Base-by-base conservation (phyloP, 2,797 vertebrate species). In the Miichthys miiuy region DNA sequence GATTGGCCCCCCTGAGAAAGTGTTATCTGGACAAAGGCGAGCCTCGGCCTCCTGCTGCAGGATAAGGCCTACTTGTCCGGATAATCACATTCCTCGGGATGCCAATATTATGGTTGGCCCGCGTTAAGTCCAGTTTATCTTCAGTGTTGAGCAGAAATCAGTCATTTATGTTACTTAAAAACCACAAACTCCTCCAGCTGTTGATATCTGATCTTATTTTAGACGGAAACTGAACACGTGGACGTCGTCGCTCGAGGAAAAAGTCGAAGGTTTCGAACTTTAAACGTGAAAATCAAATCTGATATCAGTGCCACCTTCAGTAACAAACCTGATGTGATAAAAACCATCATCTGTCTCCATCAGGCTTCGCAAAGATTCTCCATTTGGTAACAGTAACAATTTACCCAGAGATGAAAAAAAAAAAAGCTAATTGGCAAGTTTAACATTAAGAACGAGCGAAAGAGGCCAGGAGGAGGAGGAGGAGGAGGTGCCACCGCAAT, bases 341-440 rank as follows among this genome's bases (percentile, higher is more conserved):
- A 78, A 77, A 67, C 38, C 38, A 56, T 10, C 62, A 64, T 41
- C 44, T 18, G 23, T 38, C 58, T 21, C 27, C 14, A 27, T 27
- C 14, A 41, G 34, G 18, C 14, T 95, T 95, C 94, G 93, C 92
- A 68, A 56, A 96, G 91, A 96, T 92, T 94, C 92, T 85, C 30
- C 77, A 17, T 89, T 95, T 94, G 95, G 94, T 93, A 94, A 93
- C 6, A 94, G 95, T 68, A 88, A 72, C 60, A 87, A 73, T 89
- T 86, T 95, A 90, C 92, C 85, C 79, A 54, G 42, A 6, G 1
- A 54, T 17, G 57, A 75, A 17, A 38, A 60, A 68, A 70, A 56
- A 20, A 34, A 23, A 55, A 64, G 88, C 88, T 96, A 96, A 97
- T 88, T 96, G 94, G 91, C 85, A 93, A 95, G 94, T 95, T 75